phyloP scores from a whole-genome alignment of 2,888 invertebrate species.

The Napeogenes inachia region DNA sequence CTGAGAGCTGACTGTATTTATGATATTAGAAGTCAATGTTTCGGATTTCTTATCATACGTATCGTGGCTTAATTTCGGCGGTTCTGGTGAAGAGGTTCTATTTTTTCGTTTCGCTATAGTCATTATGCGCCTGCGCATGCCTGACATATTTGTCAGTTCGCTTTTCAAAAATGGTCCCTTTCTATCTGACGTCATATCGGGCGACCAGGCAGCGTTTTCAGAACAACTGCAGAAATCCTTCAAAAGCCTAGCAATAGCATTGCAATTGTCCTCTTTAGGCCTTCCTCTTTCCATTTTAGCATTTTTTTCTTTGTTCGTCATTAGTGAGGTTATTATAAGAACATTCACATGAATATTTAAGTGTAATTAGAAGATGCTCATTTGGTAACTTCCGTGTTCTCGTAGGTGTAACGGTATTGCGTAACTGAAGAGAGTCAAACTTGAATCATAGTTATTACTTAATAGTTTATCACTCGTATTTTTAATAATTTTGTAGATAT shows the following conservation, averaged over 20 bases:
- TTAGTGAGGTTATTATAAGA: conserved; percentile 10
- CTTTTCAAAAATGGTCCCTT: conserved; percentile 66
- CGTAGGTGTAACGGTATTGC: conserved; percentile 31
- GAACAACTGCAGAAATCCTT: conserved; percentile 74
- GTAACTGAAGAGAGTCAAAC: conserved; percentile 21
- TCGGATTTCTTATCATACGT: conserved; percentile 41
- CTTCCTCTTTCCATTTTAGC: conserved; percentile 63
- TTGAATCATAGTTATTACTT: conserved; percentile 16
- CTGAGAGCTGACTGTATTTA: conserved; percentile 63
- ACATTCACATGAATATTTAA: conserved; percentile 14
- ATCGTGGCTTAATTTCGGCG: conserved; percentile 49
- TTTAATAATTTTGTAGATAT: conserved; percentile 11
- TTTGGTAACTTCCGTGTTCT: conserved; percentile 40
- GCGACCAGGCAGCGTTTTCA: conserved; percentile 73
- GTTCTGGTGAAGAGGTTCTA: conserved; percentile 50
- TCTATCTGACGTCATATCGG: conserved; percentile 66
- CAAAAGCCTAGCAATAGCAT: conserved; percentile 64
- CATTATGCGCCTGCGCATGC: conserved; percentile 64
- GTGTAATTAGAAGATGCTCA: conserved; percentile 37
- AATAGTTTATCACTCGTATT: conserved; percentile 7
- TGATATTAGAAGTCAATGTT: conserved; percentile 59
- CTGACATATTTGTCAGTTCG: conserved; percentile 70
- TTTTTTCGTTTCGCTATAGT: conserved; percentile 62
- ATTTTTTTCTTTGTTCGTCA: conserved; percentile 31
- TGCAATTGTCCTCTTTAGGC: conserved; percentile 60